phyloP scores from a whole-genome alignment of 2,113 vertebrate species.

The Coturnix japonica region DNA sequence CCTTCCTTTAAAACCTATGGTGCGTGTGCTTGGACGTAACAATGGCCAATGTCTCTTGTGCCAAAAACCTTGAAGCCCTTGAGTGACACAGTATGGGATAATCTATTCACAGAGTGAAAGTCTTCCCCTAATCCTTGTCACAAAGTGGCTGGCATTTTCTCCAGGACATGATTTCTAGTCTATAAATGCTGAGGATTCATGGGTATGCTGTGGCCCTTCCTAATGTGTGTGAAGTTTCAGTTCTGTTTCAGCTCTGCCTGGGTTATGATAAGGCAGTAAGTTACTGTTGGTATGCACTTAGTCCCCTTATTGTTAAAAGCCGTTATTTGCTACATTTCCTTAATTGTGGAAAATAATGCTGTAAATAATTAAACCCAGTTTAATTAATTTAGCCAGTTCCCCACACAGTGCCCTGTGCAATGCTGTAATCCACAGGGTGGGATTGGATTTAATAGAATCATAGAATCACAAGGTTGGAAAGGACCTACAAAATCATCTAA shows the following conservation, averaged over 20 bases:
- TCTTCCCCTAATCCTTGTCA: not conserved
- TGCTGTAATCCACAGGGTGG: not conserved
- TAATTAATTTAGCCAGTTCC: no score
- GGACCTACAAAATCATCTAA: no score
- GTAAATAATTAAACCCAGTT: not conserved
- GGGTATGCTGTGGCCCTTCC: not conserved
- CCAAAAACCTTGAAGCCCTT: not conserved
- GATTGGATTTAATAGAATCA: not conserved
- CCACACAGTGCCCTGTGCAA: rapidly evolving
- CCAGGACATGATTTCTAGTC: not conserved
- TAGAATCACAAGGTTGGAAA: no score
- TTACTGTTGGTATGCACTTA: not conserved
- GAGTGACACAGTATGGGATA: not conserved
- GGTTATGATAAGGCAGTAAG: not conserved
- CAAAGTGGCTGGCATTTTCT: not conserved
- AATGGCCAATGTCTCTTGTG: rapidly evolving
- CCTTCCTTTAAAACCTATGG: rapidly evolving
- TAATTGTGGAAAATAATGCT: not conserved
- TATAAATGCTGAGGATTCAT: not conserved
- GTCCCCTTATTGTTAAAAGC: not conserved
- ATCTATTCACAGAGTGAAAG: not conserved
- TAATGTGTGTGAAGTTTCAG: rapidly evolving
- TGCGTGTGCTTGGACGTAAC: rapidly evolving
- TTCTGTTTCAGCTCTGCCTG: not conserved
- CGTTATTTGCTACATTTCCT: not conserved